Conservation (phyloP, 2,797 vertebrate genomes). For the Spinus olivaceus region DNA sequence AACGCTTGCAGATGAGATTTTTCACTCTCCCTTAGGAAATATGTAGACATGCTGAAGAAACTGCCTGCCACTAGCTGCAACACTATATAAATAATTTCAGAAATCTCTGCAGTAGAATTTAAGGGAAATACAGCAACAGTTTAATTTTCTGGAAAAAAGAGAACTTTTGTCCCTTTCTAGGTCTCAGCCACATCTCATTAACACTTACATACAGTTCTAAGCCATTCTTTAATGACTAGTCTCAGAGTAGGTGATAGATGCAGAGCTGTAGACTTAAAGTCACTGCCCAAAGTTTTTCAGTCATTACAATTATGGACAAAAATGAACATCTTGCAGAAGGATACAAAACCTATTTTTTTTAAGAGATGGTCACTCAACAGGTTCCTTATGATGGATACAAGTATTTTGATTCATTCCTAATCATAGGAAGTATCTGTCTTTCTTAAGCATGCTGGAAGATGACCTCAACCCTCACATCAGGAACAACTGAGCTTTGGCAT, state of each 20-base stretch:
- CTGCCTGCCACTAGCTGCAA: background rate
- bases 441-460: background rate
- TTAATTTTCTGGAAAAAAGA: background rate
- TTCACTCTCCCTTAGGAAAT: background rate
- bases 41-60: background rate
- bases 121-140: background rate
- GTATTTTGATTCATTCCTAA: background rate
- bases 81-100: background rate
- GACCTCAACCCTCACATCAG: background rate
- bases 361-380: background rate
- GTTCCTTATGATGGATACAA: background rate
- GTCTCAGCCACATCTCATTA: background rate
- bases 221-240: background rate
- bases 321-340: background rate
- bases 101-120: background rate
- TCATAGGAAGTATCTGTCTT: background rate
- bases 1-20: background rate
- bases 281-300: background rate
- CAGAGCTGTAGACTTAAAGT: background rate
- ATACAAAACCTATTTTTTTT: background rate
- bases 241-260: background rate
- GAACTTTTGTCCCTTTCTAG: background rate
- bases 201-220: background rate
- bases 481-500: background rate
- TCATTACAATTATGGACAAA: background rate